A percentile compares a stretch with the other conserved stretches of the same genome.
phyloP scores from a whole-genome alignment of 2,888 invertebrate genomes.

The Gisinianus flammeolus region DNA sequence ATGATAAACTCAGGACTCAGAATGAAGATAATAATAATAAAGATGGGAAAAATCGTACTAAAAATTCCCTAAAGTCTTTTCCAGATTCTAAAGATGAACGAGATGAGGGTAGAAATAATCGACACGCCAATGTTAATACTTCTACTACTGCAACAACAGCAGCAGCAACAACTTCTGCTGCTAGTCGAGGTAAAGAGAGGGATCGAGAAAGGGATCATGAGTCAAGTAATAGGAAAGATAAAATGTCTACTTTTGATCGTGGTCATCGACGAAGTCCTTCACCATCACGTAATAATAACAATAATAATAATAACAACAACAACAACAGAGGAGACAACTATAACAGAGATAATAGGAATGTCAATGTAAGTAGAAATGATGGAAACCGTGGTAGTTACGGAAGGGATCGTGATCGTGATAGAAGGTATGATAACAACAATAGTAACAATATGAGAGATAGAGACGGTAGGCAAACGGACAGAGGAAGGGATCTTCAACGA shows the following conservation, averaged over 20 bases:
- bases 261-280: slow-evolving; percentile 22
- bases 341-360: background rate
- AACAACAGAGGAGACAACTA: background rate
- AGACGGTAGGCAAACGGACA: slow-evolving; percentile 60
- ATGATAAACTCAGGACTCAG: background rate
- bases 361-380: background rate
- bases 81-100: background rate
- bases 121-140: background rate
- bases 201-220: slow-evolving; percentile 23
- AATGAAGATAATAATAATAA: background rate
- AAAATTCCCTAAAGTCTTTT: no score
- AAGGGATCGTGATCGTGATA: slow-evolving; percentile 8
- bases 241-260: slow-evolving; percentile 1
- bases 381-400: background rate
- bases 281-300: slow-evolving; percentile 12
- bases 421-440: background rate
- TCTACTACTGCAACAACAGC: no score
- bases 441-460: background rate
- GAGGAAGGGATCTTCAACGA: slow-evolving; percentile 37
- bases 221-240: slow-evolving; percentile 9
- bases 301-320: background rate
- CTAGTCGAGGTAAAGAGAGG: slow-evolving; percentile 4
- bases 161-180: no score
- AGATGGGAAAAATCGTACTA: background rate
- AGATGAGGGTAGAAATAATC: slow-evolving; percentile 1